Conservation (phyloP, 1,140 invertebrate species). For the Drosophila azteca region DNA sequence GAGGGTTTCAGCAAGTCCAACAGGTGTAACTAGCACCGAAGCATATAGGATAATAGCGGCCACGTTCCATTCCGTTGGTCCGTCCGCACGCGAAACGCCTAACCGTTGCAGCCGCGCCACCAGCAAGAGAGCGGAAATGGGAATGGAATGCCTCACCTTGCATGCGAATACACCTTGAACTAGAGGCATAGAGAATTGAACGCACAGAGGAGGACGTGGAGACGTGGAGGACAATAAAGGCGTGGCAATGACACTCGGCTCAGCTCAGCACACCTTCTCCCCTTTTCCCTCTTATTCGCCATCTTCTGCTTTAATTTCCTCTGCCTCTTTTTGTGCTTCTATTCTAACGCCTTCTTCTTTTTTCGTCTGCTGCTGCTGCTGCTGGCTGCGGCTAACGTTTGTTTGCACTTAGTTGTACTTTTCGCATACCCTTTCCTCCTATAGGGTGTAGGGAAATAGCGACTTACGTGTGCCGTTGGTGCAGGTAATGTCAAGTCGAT, state of each 20-base stretch:
- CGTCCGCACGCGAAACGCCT: no score
- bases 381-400: constrained; percentile 24
- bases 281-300: constrained; percentile 24
- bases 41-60: no score
- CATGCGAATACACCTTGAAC: no score
- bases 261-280: constrained; percentile 13
- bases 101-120: no score
- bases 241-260: constrained; percentile 46
- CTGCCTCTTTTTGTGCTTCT: constrained; percentile 5
- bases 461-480: no score
- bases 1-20: no score
- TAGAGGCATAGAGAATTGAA: not conserved
- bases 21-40: no score
- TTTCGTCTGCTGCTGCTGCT: constrained; percentile 7
- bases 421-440: not conserved
- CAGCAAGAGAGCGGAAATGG: not conserved
- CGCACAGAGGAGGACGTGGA: no score
- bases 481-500: no score
- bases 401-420: constrained; percentile 40
- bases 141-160: no score
- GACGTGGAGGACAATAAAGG: constrained; percentile 16
- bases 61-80: not conserved
- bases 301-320: not conserved
- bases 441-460: no score
- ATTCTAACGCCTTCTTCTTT: not conserved